Base-by-base conservation (phyloP, 2,888 invertebrate genomes). In the Rhamnusium bicolor region DNA sequence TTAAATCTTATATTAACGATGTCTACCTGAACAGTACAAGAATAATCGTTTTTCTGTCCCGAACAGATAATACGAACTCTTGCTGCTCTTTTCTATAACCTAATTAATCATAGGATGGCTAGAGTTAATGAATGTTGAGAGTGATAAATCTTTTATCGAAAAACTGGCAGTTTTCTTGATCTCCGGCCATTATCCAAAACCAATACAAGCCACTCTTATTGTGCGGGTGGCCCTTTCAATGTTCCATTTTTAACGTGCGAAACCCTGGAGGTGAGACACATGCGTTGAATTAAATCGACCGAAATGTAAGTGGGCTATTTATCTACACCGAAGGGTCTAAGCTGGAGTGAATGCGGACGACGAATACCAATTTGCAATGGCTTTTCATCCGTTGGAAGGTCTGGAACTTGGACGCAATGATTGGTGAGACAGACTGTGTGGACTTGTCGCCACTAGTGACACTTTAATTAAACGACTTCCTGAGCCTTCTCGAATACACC, bases 381-480 rank as follows among this genome's bases (percentile, higher is more conserved):
- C 61, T 62, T 68, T 61, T 72, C 66, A 71, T 69, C 58, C 60
- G 62, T 12, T 62, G 62, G 53, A 62, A 63, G 24, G 53, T 40
- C 63, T 27, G 24, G 21, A 65, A 58, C 46, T 56, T 32, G 53
- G 66, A 56, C 61, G 53, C 72, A 67, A 68, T 66, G 75, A 73
- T 71, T 71, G 75, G 71, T 49, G 72, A 71, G 69, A 76, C 69
- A 67, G 56, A 72, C 65, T 76, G 67, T 63, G 61, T 71, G 71
- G 68, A 67, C 68, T 70, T 69, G 72, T 73, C 73, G 67, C 71
- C 71, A 69, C 54, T 68, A 75, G 53, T 73, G 75, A 75, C 75
- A 77, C 77, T 77, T 77, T 73, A 77, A 77, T 77, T 77, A 75
- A 77, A 75, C 70, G 72, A 75, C 69, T 71, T 73, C 72, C 77